Conservation (phyloP, 1,140 invertebrate genomes). For the Pemphigus obesinymphae region DNA sequence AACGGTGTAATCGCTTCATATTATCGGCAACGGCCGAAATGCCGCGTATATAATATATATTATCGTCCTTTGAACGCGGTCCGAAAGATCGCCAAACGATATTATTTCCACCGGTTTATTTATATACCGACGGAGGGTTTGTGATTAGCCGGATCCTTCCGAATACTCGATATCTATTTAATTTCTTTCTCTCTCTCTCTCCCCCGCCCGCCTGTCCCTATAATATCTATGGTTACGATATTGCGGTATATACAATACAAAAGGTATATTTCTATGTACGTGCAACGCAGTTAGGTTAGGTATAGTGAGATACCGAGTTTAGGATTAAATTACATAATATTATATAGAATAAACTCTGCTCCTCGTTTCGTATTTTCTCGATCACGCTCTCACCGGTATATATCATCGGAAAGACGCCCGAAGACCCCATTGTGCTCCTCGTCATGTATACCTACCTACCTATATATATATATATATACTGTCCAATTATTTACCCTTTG, state of each 20-base stretch:
- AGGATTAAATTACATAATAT: no score
- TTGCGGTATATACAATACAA: not conserved
- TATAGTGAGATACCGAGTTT: constrained; percentile 9
- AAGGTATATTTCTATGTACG: no score
- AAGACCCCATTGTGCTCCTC: constrained; percentile 13
- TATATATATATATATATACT: constrained; percentile 1
- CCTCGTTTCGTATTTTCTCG: not conserved
- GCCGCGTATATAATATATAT: not conserved
- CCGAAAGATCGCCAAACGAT: not conserved
- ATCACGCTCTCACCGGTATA: not conserved
- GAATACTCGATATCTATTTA: not conserved
- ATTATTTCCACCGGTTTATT: not conserved
- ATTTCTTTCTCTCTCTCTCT: not conserved
- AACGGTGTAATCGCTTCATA: not conserved
- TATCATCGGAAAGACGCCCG: not conserved
- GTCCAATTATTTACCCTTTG: constrained; percentile 40
- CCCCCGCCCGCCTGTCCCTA: no score
- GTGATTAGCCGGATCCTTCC: not conserved
- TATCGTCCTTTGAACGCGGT: not conserved
- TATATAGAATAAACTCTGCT: not conserved
- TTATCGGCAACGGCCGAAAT: not conserved
- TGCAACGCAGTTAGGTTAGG: no score
- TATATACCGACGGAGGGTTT: not conserved
- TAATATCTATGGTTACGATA: not conserved
- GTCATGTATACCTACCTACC: no score